phyloP scores from a whole-genome alignment of 2,113 vertebrate species.

The Prionailurus bengalensis region DNA sequence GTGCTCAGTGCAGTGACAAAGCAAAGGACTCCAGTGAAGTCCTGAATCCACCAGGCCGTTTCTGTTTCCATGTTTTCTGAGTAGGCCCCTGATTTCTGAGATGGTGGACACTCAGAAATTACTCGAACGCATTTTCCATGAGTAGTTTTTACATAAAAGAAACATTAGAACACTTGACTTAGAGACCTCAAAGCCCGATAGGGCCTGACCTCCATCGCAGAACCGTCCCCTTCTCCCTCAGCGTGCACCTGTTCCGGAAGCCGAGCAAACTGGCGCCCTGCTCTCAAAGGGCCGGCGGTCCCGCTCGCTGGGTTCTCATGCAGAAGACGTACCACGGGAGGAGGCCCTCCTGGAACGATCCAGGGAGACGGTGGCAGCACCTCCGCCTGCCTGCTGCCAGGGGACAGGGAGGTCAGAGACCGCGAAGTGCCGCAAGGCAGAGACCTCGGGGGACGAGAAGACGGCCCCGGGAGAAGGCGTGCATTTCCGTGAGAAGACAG shows the following conservation, averaged over 20 bases:
- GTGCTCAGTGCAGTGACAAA: not conserved
- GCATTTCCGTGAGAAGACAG: rapidly evolving
- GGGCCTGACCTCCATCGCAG: rapidly evolving
- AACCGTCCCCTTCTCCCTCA: not conserved
- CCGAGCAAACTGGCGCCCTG: rapidly evolving
- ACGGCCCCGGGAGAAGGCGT: rapidly evolving
- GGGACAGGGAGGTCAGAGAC: too few species aligned
- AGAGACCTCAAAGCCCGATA: not conserved
- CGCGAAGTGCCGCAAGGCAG: not conserved
- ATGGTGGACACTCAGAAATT: not conserved
- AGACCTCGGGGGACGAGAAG: rapidly evolving
- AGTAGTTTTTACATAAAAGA: not conserved
- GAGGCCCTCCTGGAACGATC: not conserved
- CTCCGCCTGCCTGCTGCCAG: rapidly evolving
- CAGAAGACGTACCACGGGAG: not conserved
- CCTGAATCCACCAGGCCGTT: not conserved
- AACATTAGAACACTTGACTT: not conserved
- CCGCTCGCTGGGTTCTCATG: rapidly evolving
- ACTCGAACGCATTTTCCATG: not conserved
- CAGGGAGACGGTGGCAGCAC: not conserved
- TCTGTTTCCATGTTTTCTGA: not conserved
- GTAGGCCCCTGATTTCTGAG: not conserved
- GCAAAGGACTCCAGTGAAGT: not conserved
- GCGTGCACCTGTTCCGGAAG: rapidly evolving
- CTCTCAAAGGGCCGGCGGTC: rapidly evolving